Conservation (phyloP, 2,888 invertebrate genomes). For the Neelides folsomi region DNA sequence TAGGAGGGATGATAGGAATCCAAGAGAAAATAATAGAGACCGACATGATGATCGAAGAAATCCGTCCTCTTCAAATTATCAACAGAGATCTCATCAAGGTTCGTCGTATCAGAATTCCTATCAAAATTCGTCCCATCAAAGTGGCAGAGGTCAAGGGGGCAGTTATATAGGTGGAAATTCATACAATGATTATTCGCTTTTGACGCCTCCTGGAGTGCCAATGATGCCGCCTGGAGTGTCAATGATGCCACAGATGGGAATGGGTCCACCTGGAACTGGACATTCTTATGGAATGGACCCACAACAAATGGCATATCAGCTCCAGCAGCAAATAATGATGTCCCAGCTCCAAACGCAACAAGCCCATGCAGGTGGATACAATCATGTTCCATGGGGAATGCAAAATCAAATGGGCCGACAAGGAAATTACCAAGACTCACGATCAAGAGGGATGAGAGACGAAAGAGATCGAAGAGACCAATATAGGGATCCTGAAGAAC, state of each 20-base stretch:
- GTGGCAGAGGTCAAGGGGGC: neutral
- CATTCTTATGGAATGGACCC: too few species aligned
- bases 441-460: neutral
- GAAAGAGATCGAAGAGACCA: neutral
- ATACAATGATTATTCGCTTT: neutral
- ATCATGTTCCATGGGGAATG: too few species aligned
- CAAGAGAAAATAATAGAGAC: neutral
- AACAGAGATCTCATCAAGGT: neutral
- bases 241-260: too few species aligned
- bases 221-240: neutral
- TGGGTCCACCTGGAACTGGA: too few species aligned
- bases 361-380: too few species aligned
- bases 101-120: neutral
- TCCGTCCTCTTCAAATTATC: neutral
- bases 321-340: too few species aligned
- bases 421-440: too few species aligned
- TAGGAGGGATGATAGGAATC: neutral
- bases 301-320: too few species aligned
- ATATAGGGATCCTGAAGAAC: neutral
- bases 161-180: neutral
- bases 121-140: neutral
- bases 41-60: constrained; percentile 3
- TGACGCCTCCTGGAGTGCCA: neutral
- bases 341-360: constrained; percentile 1
- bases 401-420: too few species aligned